Evolutionary conservation across 30 jellyfish, hydroid and myxozoan genomes (phyloP), one percentile per base, ranked within the genome.

Genomic region (Cassiopea xamachana): DNA sequence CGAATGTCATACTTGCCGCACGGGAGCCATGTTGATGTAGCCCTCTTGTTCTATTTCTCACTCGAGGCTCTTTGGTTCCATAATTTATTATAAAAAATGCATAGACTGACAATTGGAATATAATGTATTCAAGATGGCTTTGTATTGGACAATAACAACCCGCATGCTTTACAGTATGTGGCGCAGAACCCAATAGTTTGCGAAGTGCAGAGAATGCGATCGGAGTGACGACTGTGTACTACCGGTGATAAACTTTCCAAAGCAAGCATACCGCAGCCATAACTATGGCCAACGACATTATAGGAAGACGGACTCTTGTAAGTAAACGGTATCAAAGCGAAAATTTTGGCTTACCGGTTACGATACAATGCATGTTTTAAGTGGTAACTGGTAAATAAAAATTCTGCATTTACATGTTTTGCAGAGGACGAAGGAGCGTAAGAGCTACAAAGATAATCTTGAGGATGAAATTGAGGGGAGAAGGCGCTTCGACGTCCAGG

Each of bases 401-500:
- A 9, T 46, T 73, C 55, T 8, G 45, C 67, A 39, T 59, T 81
- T 62, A 51, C 88, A 77, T 89, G 94, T 78, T 69, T 90, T 84
- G 90, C 88, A 96, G 99, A 87, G 99, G 77, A 90, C 85, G 27
- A 91, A 89, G 71, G 98, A 92, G 81, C 91, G 89, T 86, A 96
- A 85, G 92, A 83, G 94, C 81, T 96, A 96, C 93, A 83, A 88
- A 64, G 91, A 96, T 71, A 84, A 83, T 72, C 92, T 96, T 5
- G 99, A 96, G 77, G 98, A 92, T 64, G 99, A 80, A 80, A 96
- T 96, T 18, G 99, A 96, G 83, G 99, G 99, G 58, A 92, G 89
- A 77, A 85, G 99, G 70, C 92, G 92, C 46, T 96, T 91, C 87
- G 92, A 86, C 84, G 96, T 96, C 27, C 98, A 96, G 51, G 99